Evolutionary conservation across 2,888 invertebrate species (phyloP).

Genomic region (Metopia argyrocephala): DNA sequence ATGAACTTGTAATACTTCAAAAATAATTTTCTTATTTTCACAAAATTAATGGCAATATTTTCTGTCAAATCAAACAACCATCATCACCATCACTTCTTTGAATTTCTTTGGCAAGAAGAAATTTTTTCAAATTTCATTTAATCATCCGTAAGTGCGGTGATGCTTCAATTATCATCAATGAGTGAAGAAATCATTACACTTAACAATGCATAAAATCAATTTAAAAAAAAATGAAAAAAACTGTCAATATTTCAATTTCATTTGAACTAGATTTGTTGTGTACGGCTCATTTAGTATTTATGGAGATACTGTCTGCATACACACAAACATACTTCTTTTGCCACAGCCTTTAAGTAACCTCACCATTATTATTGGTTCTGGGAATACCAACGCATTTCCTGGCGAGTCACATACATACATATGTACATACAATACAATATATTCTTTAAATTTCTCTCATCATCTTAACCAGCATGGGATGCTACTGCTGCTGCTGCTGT

Average conservation of each 20-base stretch:
- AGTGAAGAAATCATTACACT: conserved; percentile 58
- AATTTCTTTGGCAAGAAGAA: not conserved
- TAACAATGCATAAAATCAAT: conserved; percentile 61
- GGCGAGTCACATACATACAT: too few species aligned
- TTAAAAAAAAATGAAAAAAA: conserved; percentile 47
- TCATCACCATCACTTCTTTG: conserved; percentile 38
- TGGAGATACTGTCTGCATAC: conserved; percentile 31
- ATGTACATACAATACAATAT: too few species aligned
- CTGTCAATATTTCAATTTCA: conserved; percentile 62
- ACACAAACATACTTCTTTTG: too few species aligned
- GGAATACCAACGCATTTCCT: conserved; percentile 42
- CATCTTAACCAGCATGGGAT: not conserved
- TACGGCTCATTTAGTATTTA: conserved; percentile 58
- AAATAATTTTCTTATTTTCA: too few species aligned
- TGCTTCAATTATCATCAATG: conserved; percentile 59
- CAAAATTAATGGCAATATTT: conserved; percentile 39
- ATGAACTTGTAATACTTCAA: too few species aligned
- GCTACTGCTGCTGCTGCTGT: not conserved
- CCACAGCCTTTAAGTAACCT: conserved; percentile 6
- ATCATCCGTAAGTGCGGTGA: conserved; percentile 23
- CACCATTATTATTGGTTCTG: conserved; percentile 36
- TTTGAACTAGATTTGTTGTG: conserved; percentile 59
- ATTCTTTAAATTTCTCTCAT: conserved; percentile 1
- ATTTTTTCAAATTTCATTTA: conserved; percentile 43
- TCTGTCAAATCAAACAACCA: conserved; percentile 43